Evolutionary conservation across 35 echinoderm and acorn worm species (phyloP), one percentile per base, ranked within the genome.

Genomic region (Lytechinus variegatus): DNA sequence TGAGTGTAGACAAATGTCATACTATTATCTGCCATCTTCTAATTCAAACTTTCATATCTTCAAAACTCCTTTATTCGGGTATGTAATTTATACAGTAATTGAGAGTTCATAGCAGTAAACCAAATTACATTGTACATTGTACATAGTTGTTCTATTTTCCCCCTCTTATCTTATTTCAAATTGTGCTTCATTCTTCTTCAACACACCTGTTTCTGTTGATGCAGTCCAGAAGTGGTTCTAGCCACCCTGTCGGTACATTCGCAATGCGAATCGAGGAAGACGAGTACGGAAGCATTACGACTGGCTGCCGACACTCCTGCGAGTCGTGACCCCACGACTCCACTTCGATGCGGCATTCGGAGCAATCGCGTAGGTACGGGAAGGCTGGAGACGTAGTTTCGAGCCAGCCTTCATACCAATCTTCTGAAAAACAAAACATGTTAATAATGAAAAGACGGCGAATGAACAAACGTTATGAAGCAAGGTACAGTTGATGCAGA

Each of bases 221-320:
- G 52, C 95, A 91, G 21, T 97, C 95, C 60, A 98, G 88, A 0
- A 98, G 95, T 51, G 97, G 97, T 87, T 98, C 97, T 9, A 98
- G 61, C 97, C 97, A 98, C 11, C 96, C 97, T 54, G n/a, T 95
- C 52, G 4, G 95, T 95, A 16, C 91, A 97, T 93, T 98, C 97
- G 54, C 97, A 98, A 54, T 98, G 97, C 8, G 96, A 95, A 61
- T 98, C 96, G 52, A 98, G 91, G 71, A 98, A 98, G 11, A 96
- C 95, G 24, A 97, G 93, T 8, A 98, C 97, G 28, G 56, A 66
- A 6, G 94, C 95, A 54, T 72, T 98, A 19, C 94, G 61, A 27
- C 57, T 55, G 19, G 79, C 95, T 27, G 94, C 95, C 95, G 54
- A 60, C 87, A 95, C 95, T 52, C 96, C 96, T 19, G 87, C 58